Conservation (phyloP, 2,888 invertebrate species). For the Leuctra nigra region DNA sequence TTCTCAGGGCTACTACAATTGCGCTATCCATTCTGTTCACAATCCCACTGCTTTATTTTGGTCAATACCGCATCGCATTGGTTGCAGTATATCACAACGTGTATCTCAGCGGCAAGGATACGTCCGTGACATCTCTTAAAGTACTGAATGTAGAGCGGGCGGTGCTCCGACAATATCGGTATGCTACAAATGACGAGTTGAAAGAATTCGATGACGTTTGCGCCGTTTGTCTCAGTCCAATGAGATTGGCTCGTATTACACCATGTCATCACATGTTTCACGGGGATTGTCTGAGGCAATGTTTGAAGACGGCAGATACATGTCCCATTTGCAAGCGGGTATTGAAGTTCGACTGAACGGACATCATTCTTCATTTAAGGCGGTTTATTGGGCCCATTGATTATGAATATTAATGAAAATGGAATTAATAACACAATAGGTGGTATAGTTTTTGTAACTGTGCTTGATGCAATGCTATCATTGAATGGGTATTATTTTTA, state of each 20-base stretch:
- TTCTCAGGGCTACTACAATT: constrained; percentile 54
- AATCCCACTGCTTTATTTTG: constrained; percentile 43
- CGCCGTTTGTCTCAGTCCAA: constrained; percentile 64
- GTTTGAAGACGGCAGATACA: constrained; percentile 59
- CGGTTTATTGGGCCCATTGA: neutral
- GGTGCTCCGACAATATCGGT: constrained; percentile 45
- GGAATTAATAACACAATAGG: neutral
- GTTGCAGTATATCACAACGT: constrained; percentile 59
- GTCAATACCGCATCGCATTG: constrained; percentile 51
- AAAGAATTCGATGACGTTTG: constrained; percentile 67
- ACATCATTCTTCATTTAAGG: neutral
- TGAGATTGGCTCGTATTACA: constrained; percentile 66
- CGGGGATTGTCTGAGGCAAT: constrained; percentile 65
- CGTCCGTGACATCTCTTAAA: constrained; percentile 48
- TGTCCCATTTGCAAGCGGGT: constrained; percentile 72
- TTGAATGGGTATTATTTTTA: too few species aligned
- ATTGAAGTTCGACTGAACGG: constrained; percentile 48
- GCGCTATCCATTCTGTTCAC: constrained; percentile 50
- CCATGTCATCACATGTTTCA: constrained; percentile 77
- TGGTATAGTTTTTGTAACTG: too few species aligned
- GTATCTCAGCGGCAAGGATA: constrained; percentile 57
- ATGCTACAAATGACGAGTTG: constrained; percentile 60
- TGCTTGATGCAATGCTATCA: too few species aligned
- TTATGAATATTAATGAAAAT: neutral
- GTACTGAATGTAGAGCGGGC: constrained; percentile 53